A percentile compares a stretch with the other conserved stretches of the same genome.
phyloP scores from a whole-genome alignment of 2,113 vertebrate genomes.

The Arizona elegans region DNA sequence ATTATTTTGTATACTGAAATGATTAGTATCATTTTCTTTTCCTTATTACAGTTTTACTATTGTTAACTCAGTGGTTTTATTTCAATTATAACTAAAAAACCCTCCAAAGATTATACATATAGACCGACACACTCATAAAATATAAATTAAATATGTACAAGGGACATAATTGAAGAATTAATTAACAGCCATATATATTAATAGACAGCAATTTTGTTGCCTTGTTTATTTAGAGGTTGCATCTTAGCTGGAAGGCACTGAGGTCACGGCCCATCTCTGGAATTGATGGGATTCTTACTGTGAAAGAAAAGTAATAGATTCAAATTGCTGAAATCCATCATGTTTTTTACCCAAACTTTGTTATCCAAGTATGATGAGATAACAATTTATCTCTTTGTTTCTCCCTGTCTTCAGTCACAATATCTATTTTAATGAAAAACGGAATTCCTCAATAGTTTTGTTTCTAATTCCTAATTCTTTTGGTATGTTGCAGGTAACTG shows the following conservation, averaged over 20 bases:
- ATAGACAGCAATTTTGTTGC: background rate
- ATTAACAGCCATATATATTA: background rate
- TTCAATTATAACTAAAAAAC: background rate
- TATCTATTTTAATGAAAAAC: background rate
- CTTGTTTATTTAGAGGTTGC: slow-evolving; percentile 12
- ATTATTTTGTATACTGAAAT: background rate
- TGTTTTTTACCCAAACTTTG: background rate
- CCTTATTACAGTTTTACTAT: background rate
- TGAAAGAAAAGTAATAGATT: background rate
- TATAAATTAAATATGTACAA: background rate
- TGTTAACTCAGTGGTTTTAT: background rate
- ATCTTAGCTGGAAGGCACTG: background rate
- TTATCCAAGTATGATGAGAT: background rate
- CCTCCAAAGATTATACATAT: background rate
- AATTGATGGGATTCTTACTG: background rate
- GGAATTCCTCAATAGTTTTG: background rate
- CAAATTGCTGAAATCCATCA: background rate
- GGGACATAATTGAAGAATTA: background rate
- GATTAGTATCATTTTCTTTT: background rate
- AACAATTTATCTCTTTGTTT: background rate
- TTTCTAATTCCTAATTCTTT: slow-evolving; percentile 13
- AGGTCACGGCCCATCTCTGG: background rate
- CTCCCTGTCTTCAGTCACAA: background rate
- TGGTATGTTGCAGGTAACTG: background rate
- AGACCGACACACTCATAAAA: background rate